A percentile compares a stretch with the other conserved stretches of the same genome.
Evolutionary conservation across 2,888 invertebrate species (phyloP).

Genomic region (Drosophila sordidula): DNA sequence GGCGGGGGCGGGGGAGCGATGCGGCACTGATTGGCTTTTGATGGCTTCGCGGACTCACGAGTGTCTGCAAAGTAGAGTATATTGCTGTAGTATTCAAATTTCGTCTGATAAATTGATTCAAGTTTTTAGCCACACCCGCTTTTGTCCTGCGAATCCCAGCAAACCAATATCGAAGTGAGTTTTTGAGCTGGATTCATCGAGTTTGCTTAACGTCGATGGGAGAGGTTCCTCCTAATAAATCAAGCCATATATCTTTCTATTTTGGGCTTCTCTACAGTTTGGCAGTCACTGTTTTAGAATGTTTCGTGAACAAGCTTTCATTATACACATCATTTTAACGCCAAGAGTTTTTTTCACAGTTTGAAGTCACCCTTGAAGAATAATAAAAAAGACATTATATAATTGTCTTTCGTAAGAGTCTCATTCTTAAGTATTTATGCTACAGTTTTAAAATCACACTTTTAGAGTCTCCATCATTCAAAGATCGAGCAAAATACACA

Average conservation of each 20-base stretch:
- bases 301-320: no score
- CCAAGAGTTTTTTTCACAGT: neutral
- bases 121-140: neutral
- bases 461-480: neutral
- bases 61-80: conserved; percentile 2
- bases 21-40: neutral
- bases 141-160: no score
- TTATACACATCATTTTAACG: neutral
- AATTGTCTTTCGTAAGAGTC: no score
- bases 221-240: neutral
- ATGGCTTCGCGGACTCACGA: conserved; percentile 34
- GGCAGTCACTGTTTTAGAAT: neutral
- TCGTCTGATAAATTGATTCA: neutral
- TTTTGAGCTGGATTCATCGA: no score
- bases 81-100: neutral
- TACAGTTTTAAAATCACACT: conserved; percentile 1
- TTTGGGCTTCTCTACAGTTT: neutral
- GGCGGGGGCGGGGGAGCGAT: neutral
- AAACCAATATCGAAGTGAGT: no score
- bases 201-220: no score
- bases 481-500: no score
- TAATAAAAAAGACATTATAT: no score
- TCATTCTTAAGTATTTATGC: no score
- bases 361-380: neutral
- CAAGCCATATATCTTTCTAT: neutral